phyloP scores from a whole-genome alignment of 2,888 invertebrate genomes.

The Sarcophaga rosellei region DNA sequence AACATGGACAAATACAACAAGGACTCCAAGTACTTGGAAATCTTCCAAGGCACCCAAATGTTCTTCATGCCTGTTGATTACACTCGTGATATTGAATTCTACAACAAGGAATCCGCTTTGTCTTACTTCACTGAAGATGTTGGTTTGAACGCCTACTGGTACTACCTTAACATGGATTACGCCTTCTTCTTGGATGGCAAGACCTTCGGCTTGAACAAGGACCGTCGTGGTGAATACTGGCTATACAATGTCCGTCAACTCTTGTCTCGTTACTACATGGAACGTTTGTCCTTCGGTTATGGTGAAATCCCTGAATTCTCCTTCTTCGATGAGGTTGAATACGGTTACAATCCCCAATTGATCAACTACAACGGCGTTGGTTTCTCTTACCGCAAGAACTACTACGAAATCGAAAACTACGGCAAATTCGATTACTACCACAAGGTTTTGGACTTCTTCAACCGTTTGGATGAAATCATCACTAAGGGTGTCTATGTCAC shows the following conservation, averaged over 20 bases:
- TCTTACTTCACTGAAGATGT: constrained; percentile 88
- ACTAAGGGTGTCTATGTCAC: constrained; percentile 81
- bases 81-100: constrained; percentile 81
- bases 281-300: constrained; percentile 85
- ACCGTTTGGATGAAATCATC: constrained; percentile 82
- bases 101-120: constrained; percentile 83
- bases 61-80: constrained; percentile 82
- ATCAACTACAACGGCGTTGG: constrained; percentile 84
- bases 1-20: constrained; percentile 59
- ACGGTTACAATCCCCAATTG: constrained; percentile 84
- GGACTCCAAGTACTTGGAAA: constrained; percentile 60
- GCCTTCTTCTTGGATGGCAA: constrained; percentile 85
- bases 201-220: constrained; percentile 82
- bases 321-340: constrained; percentile 81
- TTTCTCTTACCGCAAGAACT: constrained; percentile 83
- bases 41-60: constrained; percentile 69
- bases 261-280: constrained; percentile 85
- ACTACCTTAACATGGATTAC: constrained; percentile 83
- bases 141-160: constrained; percentile 85
- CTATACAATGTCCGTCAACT: constrained; percentile 85
- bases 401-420: constrained; percentile 70
- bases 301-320: constrained; percentile 83
- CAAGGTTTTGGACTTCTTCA: constrained; percentile 75
- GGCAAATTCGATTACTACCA: constrained; percentile 72
- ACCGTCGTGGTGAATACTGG: constrained; percentile 85